A percentile compares a stretch with the other conserved stretches of the same genome.
These are phyloP conservation scores for Hypselothyrea guttata DNA, from an alignment of 2,888 invertebrate species.

Conservation along the genomic window DNA sequence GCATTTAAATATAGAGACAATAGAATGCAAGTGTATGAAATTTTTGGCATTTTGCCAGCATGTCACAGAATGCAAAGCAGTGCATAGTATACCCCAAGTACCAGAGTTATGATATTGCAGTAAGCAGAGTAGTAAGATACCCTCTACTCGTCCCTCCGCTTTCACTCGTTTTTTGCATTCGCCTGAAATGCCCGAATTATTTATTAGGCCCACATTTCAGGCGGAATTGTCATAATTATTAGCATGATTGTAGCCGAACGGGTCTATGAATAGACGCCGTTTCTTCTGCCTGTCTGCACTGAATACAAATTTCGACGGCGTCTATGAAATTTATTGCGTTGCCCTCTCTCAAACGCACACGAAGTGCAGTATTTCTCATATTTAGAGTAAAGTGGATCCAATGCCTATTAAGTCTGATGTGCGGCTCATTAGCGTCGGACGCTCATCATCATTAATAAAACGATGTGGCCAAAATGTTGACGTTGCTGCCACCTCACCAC, in stretches of 20 bases:
- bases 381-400: conserved; percentile 3
- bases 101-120: conserved; percentile 27
- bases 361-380: neutral
- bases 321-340: conserved; percentile 55
- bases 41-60: conserved; percentile 57
- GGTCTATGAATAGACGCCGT: conserved; percentile 38
- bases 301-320: conserved; percentile 51
- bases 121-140: neutral
- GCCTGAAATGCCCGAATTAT: conserved; percentile 46
- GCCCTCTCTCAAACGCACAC: neutral
- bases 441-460: conserved; percentile 65
- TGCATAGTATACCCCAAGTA: conserved; percentile 26
- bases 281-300: conserved; percentile 58
- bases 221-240: conserved; percentile 69
- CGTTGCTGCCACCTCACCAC: conserved; percentile 1
- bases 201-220: conserved; percentile 63
- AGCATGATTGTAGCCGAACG: conserved; percentile 53
- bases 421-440: conserved; percentile 58
- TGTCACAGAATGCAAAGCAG: conserved; percentile 48
- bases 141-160: neutral
- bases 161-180: neutral
- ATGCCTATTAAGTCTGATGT: conserved; percentile 54
- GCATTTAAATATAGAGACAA: neutral
- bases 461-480: conserved; percentile 38
- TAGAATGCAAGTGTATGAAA: conserved; percentile 1